A percentile compares a stretch with the other conserved stretches of the same genome.
phyloP scores from a whole-genome alignment of 1,140 invertebrate species.

The Pectinophora gossypiella region DNA sequence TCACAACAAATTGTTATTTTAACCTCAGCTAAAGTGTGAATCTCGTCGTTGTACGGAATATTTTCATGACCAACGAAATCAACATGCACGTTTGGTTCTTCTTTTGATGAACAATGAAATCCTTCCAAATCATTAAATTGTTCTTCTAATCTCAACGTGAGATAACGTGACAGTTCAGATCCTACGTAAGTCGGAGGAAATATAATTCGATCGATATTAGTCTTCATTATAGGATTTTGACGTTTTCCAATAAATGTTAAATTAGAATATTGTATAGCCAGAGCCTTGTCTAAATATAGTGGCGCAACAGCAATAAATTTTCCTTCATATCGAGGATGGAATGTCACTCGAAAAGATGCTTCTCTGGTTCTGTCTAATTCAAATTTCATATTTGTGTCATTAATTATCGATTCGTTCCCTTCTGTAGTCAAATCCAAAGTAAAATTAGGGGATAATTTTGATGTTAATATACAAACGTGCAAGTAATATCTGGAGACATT shows the following conservation, averaged over 20 bases:
- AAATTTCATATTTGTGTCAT: constrained; percentile 54
- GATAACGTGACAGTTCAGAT: constrained; percentile 20
- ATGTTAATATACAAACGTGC: constrained; percentile 44
- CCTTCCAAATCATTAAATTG: constrained; percentile 31
- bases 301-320: constrained; percentile 47
- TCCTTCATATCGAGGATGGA: constrained; percentile 54
- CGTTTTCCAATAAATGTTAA: constrained; percentile 54
- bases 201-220: constrained; percentile 44
- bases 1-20: constrained; percentile 36
- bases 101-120: constrained; percentile 44
- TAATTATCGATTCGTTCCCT: constrained; percentile 33
- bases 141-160: constrained; percentile 41
- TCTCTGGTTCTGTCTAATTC: constrained; percentile 34
- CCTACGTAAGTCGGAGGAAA: constrained; percentile 47
- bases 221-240: constrained; percentile 35
- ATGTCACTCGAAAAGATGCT: constrained; percentile 38
- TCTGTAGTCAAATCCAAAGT: constrained; percentile 35
- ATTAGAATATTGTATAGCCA: constrained; percentile 52
- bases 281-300: constrained; percentile 54
- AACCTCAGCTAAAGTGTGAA: constrained; percentile 33
- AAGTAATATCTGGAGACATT: constrained; percentile 59
- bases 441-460: constrained; percentile 50
- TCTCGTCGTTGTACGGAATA: constrained; percentile 14
- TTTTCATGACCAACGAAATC: constrained; percentile 31
- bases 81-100: constrained; percentile 36